Conservation (phyloP, 64 coral and sea anemone genomes). For the Dendronephthya gigantea region DNA sequence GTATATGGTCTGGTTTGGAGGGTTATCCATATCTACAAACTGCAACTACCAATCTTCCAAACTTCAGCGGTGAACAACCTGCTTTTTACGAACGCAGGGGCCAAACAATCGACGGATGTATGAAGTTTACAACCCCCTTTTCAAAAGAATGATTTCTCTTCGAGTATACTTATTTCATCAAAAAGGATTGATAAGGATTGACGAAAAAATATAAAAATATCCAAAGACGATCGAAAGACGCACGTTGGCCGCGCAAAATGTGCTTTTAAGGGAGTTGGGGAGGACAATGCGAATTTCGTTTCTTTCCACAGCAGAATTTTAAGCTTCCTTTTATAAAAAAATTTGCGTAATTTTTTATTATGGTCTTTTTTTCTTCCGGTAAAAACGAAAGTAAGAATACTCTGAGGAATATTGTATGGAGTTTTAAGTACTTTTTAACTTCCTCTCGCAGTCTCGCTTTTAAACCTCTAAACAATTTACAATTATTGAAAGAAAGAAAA, state of each 20-base stretch:
- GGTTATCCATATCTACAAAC: slow-evolving; percentile 60
- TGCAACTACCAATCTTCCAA: neutral
- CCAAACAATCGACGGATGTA: neutral
- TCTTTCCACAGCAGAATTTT: neutral
- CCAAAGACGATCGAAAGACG: neutral
- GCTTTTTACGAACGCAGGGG: neutral
- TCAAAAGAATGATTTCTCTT: neutral
- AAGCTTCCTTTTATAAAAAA: no score
- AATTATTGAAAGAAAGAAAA: no score
- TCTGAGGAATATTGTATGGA: no score
- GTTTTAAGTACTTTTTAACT: no score
- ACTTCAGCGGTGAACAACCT: neutral
- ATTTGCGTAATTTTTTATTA: no score
- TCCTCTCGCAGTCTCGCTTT: no score
- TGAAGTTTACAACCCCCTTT: neutral
- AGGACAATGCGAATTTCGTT: neutral
- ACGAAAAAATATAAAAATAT: neutral
- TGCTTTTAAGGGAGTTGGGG: neutral
- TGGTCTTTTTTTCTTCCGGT: no score
- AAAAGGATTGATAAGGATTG: neutral
- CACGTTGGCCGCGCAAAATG: neutral
- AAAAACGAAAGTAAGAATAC: no score
- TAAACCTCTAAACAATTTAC: no score
- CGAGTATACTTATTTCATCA: neutral
- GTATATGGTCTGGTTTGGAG: slow-evolving; percentile 94